Conservation (phyloP, 2,888 invertebrate genomes). For the Aphodius granarius region DNA sequence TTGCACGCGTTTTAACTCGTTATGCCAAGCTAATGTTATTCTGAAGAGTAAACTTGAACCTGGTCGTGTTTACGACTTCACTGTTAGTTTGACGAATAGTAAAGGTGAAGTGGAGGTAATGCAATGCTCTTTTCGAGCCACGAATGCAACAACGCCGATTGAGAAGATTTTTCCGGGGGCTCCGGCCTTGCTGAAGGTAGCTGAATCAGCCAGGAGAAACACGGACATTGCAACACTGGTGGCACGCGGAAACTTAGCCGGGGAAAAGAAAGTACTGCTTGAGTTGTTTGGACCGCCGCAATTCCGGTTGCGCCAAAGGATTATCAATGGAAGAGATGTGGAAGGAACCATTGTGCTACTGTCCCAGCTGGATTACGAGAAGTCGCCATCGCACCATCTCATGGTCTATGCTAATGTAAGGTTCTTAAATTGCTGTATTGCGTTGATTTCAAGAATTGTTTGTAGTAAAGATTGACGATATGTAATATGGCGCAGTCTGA, state of each 20-base stretch:
- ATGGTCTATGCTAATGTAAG: conserved; percentile 87
- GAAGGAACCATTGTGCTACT: conserved; percentile 78
- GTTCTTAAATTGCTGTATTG: too few species aligned
- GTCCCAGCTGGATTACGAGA: conserved; percentile 84
- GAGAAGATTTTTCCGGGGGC: conserved; percentile 66
- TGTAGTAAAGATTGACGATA: too few species aligned
- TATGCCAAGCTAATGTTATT: conserved; percentile 87
- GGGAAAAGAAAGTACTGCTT: conserved; percentile 76
- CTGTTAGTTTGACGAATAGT: conserved; percentile 66
- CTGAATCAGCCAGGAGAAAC: conserved; percentile 59
- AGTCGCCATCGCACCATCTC: conserved; percentile 83
- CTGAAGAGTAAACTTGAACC: conserved; percentile 75
- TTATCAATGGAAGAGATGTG: conserved; percentile 74
- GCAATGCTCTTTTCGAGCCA: conserved; percentile 72
- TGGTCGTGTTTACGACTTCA: conserved; percentile 83
- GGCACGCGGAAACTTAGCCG: conserved; percentile 77
- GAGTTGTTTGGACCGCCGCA: conserved; percentile 81
- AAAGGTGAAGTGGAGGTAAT: conserved; percentile 60
- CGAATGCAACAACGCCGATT: conserved; percentile 82
- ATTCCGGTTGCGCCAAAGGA: conserved; percentile 77
- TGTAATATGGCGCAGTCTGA: too few species aligned
- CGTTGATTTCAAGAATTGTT: too few species aligned
- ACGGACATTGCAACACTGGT: conserved; percentile 81
- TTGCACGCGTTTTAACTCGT: conserved; percentile 83
- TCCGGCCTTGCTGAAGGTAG: conserved; percentile 49